Conservation (phyloP, 2,888 invertebrate species). For the Ochlodes sylvanus region DNA sequence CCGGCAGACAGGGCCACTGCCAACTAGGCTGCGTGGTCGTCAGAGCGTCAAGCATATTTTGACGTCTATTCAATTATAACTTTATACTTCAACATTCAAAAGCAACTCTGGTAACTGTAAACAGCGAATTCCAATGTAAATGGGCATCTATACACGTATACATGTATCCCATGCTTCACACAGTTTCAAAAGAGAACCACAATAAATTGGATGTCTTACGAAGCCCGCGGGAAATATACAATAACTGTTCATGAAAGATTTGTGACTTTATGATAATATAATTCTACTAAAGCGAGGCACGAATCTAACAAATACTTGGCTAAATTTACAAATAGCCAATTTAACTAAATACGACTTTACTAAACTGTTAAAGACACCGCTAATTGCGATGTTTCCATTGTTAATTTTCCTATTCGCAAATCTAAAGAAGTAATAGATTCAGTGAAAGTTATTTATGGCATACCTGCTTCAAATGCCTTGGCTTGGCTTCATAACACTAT, state of each 20-base stretch:
- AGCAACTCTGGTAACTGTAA: background rate
- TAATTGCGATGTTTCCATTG: constrained; percentile 6
- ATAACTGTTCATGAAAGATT: constrained; percentile 36
- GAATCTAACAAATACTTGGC: constrained; percentile 22
- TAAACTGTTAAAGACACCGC: background rate
- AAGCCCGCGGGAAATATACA: constrained; percentile 34
- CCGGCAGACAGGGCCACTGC: too few species aligned
- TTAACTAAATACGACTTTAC: constrained; percentile 16
- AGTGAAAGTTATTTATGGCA: constrained; percentile 14
- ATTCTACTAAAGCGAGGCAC: constrained; percentile 26
- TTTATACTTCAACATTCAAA: background rate
- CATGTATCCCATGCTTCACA: constrained; percentile 2
- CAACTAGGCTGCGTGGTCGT: too few species aligned
- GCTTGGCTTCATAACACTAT: too few species aligned
- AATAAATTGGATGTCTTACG: constrained; percentile 33
- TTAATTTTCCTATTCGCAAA: constrained; percentile 9
- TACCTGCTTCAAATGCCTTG: too few species aligned
- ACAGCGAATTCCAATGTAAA: background rate
- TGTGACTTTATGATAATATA: constrained; percentile 34
- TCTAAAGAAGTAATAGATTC: background rate
- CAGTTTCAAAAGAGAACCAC: constrained; percentile 26
- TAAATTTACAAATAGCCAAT: constrained; percentile 25
- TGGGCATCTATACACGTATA: background rate
- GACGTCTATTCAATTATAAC: too few species aligned
- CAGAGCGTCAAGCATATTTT: too few species aligned